phyloP scores from a whole-genome alignment of 1,140 invertebrate species.

The Muscidifurax raptorellus region DNA sequence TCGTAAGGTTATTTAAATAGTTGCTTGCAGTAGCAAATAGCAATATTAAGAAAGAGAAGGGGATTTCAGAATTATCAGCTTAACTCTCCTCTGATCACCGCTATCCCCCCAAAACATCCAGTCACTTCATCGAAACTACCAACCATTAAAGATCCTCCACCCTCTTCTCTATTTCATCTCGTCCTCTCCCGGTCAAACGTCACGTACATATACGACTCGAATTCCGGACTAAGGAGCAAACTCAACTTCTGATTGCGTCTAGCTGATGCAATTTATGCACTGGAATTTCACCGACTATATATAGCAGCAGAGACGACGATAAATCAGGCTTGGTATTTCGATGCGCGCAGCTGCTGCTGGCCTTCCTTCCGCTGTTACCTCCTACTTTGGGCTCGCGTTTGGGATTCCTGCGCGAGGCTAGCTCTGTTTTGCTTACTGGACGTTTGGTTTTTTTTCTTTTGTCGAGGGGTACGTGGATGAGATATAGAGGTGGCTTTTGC shows the following conservation, averaged over 20 bases:
- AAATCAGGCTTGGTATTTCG: slow-evolving; percentile 3
- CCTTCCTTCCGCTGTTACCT: not conserved
- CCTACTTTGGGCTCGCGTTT: not conserved
- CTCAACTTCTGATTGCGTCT: not conserved
- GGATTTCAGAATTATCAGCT: not conserved
- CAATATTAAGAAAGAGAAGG: too few species aligned
- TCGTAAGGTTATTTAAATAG: too few species aligned
- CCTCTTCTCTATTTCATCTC: not conserved
- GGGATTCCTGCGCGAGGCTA: not conserved
- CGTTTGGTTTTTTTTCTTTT: not conserved
- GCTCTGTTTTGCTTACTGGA: not conserved
- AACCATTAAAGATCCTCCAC: not conserved
- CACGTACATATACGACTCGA: not conserved
- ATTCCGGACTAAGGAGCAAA: not conserved
- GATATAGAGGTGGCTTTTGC: not conserved
- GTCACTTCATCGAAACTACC: not conserved
- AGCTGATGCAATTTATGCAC: slow-evolving; percentile 7
- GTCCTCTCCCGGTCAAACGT: not conserved
- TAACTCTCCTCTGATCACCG: not conserved
- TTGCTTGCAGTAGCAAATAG: too few species aligned
- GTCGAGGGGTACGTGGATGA: not conserved
- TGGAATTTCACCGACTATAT: not conserved
- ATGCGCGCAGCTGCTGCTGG: not conserved
- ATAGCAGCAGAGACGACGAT: not conserved
- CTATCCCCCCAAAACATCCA: not conserved